phyloP scores from a whole-genome alignment of 2,888 invertebrate genomes.

The Leptothorax acervorum region DNA sequence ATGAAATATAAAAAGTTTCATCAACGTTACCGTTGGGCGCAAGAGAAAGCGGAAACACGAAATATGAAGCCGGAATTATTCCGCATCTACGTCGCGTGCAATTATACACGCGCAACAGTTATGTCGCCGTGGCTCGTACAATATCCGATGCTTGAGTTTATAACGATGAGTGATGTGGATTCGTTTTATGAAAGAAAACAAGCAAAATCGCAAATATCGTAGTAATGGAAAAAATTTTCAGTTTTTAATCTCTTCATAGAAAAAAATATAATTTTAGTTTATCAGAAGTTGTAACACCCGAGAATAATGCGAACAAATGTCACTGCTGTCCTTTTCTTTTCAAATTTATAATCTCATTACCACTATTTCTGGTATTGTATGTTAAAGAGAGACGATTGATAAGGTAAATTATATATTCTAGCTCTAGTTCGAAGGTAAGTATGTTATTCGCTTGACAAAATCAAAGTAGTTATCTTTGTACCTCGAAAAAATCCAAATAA shows the following conservation, averaged over 20 bases:
- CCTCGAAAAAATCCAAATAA: no score
- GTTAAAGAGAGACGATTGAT: not conserved
- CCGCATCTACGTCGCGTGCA: constrained; percentile 18
- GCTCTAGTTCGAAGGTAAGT: not conserved
- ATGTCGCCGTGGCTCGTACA: not conserved
- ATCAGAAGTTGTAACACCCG: not conserved
- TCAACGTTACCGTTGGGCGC: constrained; percentile 3
- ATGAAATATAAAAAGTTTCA: constrained; percentile 47
- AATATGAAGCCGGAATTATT: constrained; percentile 39
- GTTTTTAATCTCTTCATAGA: not conserved
- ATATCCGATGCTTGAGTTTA: constrained; percentile 33
- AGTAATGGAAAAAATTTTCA: not conserved
- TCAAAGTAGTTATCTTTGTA: no score
- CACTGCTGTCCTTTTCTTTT: not conserved
- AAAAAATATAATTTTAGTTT: not conserved
- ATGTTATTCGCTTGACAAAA: constrained; percentile 5
- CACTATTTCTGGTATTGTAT: not conserved
- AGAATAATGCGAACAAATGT: not conserved
- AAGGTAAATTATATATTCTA: not conserved
- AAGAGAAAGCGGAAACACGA: not conserved
- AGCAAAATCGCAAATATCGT: not conserved
- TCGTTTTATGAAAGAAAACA: not conserved
- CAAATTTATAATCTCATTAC: not conserved
- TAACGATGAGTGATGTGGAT: constrained; percentile 12
- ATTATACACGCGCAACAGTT: constrained; percentile 26